phyloP scores from a whole-genome alignment of 2,113 vertebrate species.

The Hiodon tergisus region DNA sequence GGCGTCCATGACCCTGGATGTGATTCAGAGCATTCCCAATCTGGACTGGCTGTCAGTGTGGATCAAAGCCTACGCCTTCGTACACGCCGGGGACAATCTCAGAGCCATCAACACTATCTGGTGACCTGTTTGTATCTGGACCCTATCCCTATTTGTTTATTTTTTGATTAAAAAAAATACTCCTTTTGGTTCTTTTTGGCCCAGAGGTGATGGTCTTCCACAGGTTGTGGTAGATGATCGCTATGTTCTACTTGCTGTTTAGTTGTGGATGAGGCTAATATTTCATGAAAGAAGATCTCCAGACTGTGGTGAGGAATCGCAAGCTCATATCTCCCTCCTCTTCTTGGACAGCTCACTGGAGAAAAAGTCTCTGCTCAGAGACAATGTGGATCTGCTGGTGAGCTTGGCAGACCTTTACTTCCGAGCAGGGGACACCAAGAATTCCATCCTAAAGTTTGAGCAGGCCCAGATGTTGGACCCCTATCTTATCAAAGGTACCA shows the following conservation, averaged over 20 bases:
- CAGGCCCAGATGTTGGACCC: slow-evolving; percentile 98
- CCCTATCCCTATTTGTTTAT: neutral
- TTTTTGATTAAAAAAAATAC: neutral
- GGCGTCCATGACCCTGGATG: slow-evolving; percentile 94
- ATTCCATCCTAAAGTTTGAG: slow-evolving; percentile 93
- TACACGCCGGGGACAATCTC: slow-evolving; percentile 90
- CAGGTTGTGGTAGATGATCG: too few relatives aligned
- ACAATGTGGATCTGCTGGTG: slow-evolving; percentile 92
- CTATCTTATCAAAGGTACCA: slow-evolving; percentile 88
- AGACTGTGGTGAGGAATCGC: too few relatives aligned
- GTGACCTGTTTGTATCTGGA: slow-evolving; percentile 57
- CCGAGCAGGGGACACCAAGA: slow-evolving; percentile 92
- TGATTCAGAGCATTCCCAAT: slow-evolving; percentile 93
- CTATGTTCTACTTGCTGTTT: too few relatives aligned
- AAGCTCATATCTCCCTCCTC: slow-evolving; percentile 10
- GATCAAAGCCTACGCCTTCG: slow-evolving; percentile 97
- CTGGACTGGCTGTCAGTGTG: slow-evolving; percentile 96
- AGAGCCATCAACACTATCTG: slow-evolving; percentile 96
- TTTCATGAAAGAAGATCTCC: too few relatives aligned
- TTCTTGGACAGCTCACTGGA: slow-evolving; percentile 79
- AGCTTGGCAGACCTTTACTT: slow-evolving; percentile 95
- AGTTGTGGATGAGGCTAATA: too few relatives aligned
- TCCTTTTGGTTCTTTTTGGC: too few relatives aligned
- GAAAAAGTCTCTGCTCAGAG: slow-evolving; percentile 90
- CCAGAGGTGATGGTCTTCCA: too few relatives aligned